Percentiles rank a stretch among this genome's conserved stretches.
Evolutionary conservation across 2,797 vertebrate species (phyloP).

Genomic region (Cryptoprocta ferox): DNA sequence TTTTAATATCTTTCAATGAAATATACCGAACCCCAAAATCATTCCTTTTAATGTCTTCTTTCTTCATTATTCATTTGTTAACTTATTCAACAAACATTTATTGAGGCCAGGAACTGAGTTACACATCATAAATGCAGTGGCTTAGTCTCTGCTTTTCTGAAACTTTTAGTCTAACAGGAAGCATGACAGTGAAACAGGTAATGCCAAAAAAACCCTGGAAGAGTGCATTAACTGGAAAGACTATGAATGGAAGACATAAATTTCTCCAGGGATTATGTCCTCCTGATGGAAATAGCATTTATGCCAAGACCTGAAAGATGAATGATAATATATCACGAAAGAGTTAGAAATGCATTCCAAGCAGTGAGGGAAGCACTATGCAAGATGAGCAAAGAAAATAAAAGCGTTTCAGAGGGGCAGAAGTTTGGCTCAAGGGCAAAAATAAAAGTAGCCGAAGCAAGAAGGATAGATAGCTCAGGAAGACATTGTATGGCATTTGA

Average conservation of each 20-base stretch:
- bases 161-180: background rate
- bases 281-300: background rate
- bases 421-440: background rate
- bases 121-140: background rate
- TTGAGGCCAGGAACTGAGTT: background rate
- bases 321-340: background rate
- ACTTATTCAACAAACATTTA: background rate
- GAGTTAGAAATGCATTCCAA: background rate
- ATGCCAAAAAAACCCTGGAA: background rate
- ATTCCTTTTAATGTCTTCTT: background rate
- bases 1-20: background rate
- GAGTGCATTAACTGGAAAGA: background rate
- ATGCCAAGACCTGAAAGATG: background rate
- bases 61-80: background rate
- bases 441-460: background rate
- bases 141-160: background rate
- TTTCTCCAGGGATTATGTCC: background rate
- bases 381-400: background rate
- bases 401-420: background rate
- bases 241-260: background rate
- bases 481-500: background rate
- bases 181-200: background rate
- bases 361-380: background rate
- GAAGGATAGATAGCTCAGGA: background rate
- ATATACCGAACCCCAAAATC: background rate